Conservation (phyloP, 1,140 invertebrate genomes). For the Brachionus manjavacas region DNA sequence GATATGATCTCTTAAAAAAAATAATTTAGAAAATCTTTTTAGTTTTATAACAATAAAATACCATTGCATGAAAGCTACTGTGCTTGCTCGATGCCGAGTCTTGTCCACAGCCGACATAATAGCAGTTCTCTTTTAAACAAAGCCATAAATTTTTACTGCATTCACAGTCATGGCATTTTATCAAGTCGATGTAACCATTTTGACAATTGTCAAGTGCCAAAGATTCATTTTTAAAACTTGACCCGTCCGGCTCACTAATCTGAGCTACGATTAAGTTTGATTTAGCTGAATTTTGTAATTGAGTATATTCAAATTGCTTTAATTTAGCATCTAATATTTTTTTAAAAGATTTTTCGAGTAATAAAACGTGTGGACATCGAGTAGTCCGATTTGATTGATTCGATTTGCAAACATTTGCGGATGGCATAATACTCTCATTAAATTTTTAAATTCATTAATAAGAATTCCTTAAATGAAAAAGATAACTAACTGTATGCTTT, state of each 20-base stretch:
- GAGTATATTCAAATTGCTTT: background rate
- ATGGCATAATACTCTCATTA: background rate
- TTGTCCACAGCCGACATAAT: slow-evolving; percentile 33
- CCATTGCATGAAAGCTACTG: slow-evolving; percentile 17
- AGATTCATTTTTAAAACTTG: background rate
- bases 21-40: background rate
- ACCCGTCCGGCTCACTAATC: background rate
- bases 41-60: background rate
- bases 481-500: background rate
- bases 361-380: slow-evolving; percentile 9
- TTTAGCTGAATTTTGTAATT: background rate
- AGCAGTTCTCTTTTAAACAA: slow-evolving; percentile 39
- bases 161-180: slow-evolving; percentile 12
- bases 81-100: background rate
- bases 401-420: background rate
- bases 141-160: slow-evolving; percentile 37
- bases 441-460: background rate
- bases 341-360: background rate
- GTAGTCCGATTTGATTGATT: background rate
- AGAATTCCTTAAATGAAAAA: background rate
- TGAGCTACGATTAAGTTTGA: background rate
- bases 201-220: background rate
- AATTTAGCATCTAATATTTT: background rate
- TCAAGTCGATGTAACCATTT: background rate
- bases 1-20: slow-evolving; percentile 24